Percentiles rank a stretch among this genome's conserved stretches.
These are phyloP conservation scores for Colius striatus DNA, from an alignment of 2,113 vertebrate species.

Conservation along the genomic window DNA sequence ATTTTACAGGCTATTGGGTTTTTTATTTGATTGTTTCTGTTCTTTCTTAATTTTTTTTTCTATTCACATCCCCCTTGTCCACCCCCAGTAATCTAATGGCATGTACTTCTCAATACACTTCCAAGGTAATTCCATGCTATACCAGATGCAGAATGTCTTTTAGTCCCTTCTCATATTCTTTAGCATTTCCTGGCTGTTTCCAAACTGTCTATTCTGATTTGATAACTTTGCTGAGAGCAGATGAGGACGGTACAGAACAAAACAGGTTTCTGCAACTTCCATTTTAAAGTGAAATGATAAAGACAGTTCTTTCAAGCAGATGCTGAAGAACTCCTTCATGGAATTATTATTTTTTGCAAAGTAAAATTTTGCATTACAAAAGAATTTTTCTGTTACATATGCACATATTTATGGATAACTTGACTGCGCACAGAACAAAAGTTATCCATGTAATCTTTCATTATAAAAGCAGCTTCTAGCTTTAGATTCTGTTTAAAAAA, in stretches of 20 bases:
- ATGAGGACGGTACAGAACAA: neutral
- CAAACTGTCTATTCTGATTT: neutral
- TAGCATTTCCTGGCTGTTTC: neutral
- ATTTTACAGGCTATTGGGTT: too few species aligned
- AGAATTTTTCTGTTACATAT: constrained; percentile 39
- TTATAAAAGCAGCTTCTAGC: constrained; percentile 32
- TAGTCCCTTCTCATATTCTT: constrained; percentile 18
- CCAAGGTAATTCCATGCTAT: neutral
- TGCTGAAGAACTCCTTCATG: neutral
- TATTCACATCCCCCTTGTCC: too few species aligned
- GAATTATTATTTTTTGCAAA: neutral
- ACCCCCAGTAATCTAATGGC: neutral
- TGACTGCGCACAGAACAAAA: constrained; percentile 29
- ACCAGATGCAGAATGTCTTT: neutral
- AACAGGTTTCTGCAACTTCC: constrained; percentile 4
- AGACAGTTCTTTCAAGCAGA: neutral
- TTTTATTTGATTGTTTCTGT: neutral
- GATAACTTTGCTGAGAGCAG: constrained; percentile 7
- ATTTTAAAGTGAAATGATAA: constrained; percentile 15
- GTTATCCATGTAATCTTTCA: constrained; percentile 24
- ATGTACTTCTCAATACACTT: constrained; percentile 26
- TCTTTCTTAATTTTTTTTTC: too few species aligned
- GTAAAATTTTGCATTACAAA: constrained; percentile 61
- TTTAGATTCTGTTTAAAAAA: neutral
- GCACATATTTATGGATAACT: constrained; percentile 54